Conservation (phyloP, 2,113 vertebrate genomes). For the Chamaea fasciata region DNA sequence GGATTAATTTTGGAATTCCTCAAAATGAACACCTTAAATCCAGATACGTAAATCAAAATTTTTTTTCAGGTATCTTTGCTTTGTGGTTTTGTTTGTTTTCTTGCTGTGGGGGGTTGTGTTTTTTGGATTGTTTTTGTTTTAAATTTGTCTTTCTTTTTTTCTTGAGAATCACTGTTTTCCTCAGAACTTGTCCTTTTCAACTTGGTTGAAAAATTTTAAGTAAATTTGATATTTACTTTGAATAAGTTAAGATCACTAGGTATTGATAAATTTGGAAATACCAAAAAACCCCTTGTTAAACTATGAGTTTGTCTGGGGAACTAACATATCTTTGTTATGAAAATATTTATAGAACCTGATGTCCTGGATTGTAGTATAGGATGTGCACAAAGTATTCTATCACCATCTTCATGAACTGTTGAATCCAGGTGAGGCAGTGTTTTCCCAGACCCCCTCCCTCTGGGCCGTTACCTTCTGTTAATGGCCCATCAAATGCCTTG, state of each 20-base stretch:
- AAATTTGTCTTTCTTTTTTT: background rate
- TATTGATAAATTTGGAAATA: background rate
- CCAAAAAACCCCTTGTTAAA: background rate
- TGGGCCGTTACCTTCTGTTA: too few species aligned
- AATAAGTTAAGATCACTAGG: background rate
- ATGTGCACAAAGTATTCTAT: too few species aligned
- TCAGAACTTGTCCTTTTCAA: background rate
- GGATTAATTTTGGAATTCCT: background rate
- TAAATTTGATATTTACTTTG: background rate
- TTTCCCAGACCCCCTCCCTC: too few species aligned
- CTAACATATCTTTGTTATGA: background rate
- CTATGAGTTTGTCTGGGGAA: background rate
- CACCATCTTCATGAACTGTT: too few species aligned
- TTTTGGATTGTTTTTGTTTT: background rate
- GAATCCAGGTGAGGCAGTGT: too few species aligned
- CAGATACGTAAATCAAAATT: background rate
- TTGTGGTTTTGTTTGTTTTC: background rate
- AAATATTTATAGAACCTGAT: background rate
- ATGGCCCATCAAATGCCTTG: too few species aligned
- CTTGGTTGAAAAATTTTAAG: background rate
- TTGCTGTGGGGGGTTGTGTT: background rate
- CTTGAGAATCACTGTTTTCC: fast-evolving
- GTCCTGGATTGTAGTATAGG: too few species aligned
- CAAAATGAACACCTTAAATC: background rate
- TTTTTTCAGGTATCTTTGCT: background rate